Conservation (phyloP, 2,888 invertebrate genomes). For the Marasmarcha lunaedactyla region DNA sequence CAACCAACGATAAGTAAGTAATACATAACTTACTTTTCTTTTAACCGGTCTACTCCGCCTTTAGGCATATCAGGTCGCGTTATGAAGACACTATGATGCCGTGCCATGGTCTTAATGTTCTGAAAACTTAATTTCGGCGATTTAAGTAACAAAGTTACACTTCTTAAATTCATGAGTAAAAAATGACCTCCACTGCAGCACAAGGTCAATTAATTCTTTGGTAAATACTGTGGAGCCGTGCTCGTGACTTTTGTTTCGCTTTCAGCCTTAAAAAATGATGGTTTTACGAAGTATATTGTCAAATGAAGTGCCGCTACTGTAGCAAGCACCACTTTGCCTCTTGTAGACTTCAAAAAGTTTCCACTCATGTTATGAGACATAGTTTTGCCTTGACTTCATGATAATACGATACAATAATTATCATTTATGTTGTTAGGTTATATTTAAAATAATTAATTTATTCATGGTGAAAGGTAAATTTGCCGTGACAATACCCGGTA, state of each 20-base stretch:
- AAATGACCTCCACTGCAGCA: no score
- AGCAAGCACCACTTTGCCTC: constrained; percentile 47
- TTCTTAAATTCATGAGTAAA: no score
- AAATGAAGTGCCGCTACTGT: constrained; percentile 49
- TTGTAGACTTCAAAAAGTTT: constrained; percentile 50
- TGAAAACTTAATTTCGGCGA: not conserved
- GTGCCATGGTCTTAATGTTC: not conserved
- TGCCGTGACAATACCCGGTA: no score
- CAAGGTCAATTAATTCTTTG: constrained; percentile 29
- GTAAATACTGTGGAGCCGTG: constrained; percentile 46
- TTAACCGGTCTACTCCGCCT: constrained; percentile 69
- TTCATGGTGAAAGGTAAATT: no score
- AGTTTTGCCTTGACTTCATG: no score
- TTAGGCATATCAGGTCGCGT: constrained; percentile 75
- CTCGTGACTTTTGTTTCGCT: constrained; percentile 21
- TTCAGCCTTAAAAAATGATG: constrained; percentile 50
- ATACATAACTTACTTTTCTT: constrained; percentile 64
- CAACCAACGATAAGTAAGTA: not conserved
- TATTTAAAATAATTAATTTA: no score
- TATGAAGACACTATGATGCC: constrained; percentile 58
- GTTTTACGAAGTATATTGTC: constrained; percentile 50
- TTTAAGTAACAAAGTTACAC: no score
- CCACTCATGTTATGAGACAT: constrained; percentile 48
- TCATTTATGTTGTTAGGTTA: no score
- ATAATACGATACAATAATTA: no score